These are phyloP conservation scores for Pterostichus madidus DNA, from an alignment of 2,888 invertebrate species.

Conservation along the genomic window DNA sequence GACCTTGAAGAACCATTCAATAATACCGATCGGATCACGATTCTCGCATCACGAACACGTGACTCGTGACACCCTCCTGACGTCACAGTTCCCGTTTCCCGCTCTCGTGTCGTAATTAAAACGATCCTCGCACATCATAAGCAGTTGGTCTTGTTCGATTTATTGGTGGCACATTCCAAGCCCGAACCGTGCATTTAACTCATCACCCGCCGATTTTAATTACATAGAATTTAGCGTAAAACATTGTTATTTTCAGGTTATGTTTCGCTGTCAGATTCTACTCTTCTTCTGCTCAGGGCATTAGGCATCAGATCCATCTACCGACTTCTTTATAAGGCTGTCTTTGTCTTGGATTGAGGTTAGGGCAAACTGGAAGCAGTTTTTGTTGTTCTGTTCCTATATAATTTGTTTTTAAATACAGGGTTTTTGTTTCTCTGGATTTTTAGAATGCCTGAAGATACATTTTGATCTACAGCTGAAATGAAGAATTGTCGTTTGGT, in stretches of 20 bases:
- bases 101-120: constrained; percentile 54
- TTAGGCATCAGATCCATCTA: constrained; percentile 12
- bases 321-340: constrained; percentile 42
- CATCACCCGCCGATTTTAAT: constrained; percentile 75
- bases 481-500: constrained; percentile 28
- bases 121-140: constrained; percentile 39
- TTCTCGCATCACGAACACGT: constrained; percentile 41
- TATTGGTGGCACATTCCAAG: constrained; percentile 76
- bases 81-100: constrained; percentile 37
- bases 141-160: constrained; percentile 68
- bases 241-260: constrained; percentile 74
- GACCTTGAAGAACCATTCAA: constrained; percentile 59
- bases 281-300: constrained; percentile 48
- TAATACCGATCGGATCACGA: constrained; percentile 1
- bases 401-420: constrained; percentile 67
- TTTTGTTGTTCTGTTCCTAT: constrained; percentile 60
- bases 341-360: constrained; percentile 49
- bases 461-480: constrained; percentile 56
- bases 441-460: constrained; percentile 43
- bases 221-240: constrained; percentile 74
- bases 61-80: constrained; percentile 36
- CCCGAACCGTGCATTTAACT: constrained; percentile 74
- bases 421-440: constrained; percentile 57
- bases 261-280: constrained; percentile 56
- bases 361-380: constrained; percentile 59